Conservation (phyloP, 2,113 vertebrate species). For the Sarotherodon lohbergeri region DNA sequence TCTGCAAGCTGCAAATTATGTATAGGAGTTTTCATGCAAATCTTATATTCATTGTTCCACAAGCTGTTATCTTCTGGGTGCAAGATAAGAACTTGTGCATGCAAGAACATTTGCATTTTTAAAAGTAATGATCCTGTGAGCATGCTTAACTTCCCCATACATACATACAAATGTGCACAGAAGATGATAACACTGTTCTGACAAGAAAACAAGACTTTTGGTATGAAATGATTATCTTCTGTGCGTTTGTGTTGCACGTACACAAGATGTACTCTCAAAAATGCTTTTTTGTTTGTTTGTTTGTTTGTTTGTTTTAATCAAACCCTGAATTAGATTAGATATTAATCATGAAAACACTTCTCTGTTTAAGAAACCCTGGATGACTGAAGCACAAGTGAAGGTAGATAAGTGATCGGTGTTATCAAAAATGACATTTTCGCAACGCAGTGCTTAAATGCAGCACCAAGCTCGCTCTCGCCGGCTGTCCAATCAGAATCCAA, state of each 20-base stretch:
- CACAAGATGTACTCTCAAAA: neutral
- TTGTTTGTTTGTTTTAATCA: neutral
- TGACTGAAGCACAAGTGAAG: neutral
- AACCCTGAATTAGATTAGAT: neutral
- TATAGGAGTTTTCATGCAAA: neutral
- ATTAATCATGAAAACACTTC: neutral
- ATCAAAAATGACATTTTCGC: neutral
- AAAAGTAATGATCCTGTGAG: neutral
- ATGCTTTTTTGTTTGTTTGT: neutral
- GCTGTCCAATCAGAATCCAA: constrained; percentile 33
- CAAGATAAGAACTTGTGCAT: neutral
- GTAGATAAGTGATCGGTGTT: neutral
- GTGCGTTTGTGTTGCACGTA: neutral
- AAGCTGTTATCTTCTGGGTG: neutral
- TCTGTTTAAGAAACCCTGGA: neutral
- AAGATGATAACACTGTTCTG: neutral
- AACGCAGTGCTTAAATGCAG: constrained; percentile 23
- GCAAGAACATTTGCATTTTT: neutral
- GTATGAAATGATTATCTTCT: neutral
- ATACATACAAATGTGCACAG: neutral
- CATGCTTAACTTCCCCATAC: neutral
- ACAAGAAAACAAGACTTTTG: neutral
- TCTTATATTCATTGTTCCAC: neutral
- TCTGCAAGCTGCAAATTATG: neutral
- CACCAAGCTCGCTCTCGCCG: neutral